A percentile compares a stretch with the other conserved stretches of the same genome.
Evolutionary conservation across 1,140 invertebrate genomes (phyloP).

Genomic region (Acromyrmex echinatior): DNA sequence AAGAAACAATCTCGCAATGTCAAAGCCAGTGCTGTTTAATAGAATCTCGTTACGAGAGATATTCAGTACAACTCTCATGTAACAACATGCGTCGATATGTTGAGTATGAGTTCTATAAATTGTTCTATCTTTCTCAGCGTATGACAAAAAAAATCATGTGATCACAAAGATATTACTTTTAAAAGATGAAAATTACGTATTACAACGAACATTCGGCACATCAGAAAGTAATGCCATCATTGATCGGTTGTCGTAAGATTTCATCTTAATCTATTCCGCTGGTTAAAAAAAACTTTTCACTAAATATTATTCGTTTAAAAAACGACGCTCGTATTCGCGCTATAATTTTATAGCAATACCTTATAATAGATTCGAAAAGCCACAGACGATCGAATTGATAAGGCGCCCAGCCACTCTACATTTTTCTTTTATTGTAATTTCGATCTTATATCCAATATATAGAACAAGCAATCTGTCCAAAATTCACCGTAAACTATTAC

Average conservation of each 20-base stretch:
- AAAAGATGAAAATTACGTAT: not conserved
- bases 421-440: slow-evolving; percentile 36
- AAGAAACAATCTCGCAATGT: slow-evolving; percentile 34
- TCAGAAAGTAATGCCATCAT: not conserved
- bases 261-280: slow-evolving; percentile 16
- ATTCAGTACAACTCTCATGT: slow-evolving; percentile 27
- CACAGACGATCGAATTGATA: not conserved
- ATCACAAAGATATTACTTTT: not conserved
- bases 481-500: slow-evolving; percentile 18
- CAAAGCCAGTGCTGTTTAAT: not conserved
- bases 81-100: not conserved
- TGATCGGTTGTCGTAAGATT: not conserved
- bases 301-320: slow-evolving; percentile 23
- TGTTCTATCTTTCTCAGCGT: not conserved
- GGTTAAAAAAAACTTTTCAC: not conserved
- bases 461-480: slow-evolving; percentile 44
- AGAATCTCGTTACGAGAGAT: slow-evolving; percentile 38
- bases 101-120: not conserved
- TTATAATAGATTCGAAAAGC: slow-evolving; percentile 23
- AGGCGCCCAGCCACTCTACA: not conserved
- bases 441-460: slow-evolving; percentile 38
- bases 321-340: not conserved
- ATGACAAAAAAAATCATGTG: slow-evolving; percentile 5
- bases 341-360: slow-evolving; percentile 31
- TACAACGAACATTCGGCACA: not conserved